Evolutionary conservation across 2,797 vertebrate genomes (phyloP), one percentile per base, ranked within the genome.

Genomic region (Hybognathus amarus): DNA sequence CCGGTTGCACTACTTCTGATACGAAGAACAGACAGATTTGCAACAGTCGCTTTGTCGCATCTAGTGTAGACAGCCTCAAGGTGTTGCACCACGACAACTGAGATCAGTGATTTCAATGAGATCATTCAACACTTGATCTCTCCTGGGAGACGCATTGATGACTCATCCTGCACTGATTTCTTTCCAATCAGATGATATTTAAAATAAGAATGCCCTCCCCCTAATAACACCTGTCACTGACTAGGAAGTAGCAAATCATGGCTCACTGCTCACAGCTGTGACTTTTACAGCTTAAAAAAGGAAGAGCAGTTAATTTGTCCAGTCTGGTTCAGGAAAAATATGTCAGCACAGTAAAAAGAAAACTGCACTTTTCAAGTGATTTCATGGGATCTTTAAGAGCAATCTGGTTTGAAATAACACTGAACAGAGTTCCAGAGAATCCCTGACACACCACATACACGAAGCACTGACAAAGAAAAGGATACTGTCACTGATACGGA

Each of bases 401-500:
- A 66, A 33, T 22, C 52, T 22, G 56, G 69, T 70, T 42, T 24
- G 70, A 30, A 54, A 64, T 40, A 54, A 85, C 74, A 83, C 80
- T 79, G 38, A 83, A 59, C 70, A 75, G 85, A 83, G 0, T 40
- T 71, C 63, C 54, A 70, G 67, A 70, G n/a, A 83, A 74, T 68
- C 61, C 30, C n/a, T 71, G 73, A 73, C 79, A 36, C 56, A 71
- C 47, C 20, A 61, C 83, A 56, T 56, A 74, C 38, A 54, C 66
- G 59, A 59, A 24, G 17, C 30, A 76, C 30, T 66, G 56, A 54
- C 52, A 50, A 54, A 80, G 22, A 27, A 40, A 82, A 81, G 79
- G 69, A 85, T 33, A 36, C 18, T n/a, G 27, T 36, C 30, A 82
- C 24, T 82, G 40, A 76, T 33, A 38, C 0, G 66, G 30, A 20